Conservation (phyloP, 2,888 invertebrate species). For the Drosophila tripunctata region DNA sequence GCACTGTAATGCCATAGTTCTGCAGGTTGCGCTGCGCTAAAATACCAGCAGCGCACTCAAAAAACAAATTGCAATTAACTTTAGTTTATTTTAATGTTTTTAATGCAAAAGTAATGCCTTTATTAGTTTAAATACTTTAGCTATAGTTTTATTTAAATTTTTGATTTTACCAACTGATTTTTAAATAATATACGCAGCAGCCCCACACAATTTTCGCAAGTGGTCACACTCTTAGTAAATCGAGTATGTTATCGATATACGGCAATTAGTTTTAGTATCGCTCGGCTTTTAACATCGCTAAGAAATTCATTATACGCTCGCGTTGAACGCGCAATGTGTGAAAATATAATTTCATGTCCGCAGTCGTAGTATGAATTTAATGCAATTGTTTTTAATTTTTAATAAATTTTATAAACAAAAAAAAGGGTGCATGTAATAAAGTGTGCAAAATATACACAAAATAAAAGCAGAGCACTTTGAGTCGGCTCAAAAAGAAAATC, state of each 20-base stretch:
- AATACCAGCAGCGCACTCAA: too few relatives aligned
- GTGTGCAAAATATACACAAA: slow-evolving; percentile 1
- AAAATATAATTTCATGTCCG: slow-evolving; percentile 26
- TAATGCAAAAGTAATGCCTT: too few relatives aligned
- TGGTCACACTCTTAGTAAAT: neutral
- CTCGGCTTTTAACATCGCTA: slow-evolving; percentile 14
- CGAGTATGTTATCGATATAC: slow-evolving; percentile 1
- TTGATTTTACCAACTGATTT: too few relatives aligned
- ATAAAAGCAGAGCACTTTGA: slow-evolving; percentile 6
- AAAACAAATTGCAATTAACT: too few relatives aligned
- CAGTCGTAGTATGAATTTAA: slow-evolving; percentile 15
- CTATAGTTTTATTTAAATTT: too few relatives aligned
- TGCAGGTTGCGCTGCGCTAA: too few relatives aligned
- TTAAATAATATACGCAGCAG: too few relatives aligned
- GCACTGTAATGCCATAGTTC: too few relatives aligned
- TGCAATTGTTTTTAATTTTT: slow-evolving; percentile 19
- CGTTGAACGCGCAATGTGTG: slow-evolving; percentile 56
- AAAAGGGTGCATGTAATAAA: slow-evolving; percentile 19
- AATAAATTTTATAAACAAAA: slow-evolving; percentile 33
- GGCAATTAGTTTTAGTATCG: neutral
- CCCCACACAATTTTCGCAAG: neutral
- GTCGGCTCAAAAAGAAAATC: slow-evolving; percentile 34
- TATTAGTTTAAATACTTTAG: too few relatives aligned
- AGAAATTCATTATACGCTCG: slow-evolving; percentile 40
- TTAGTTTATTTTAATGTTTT: too few relatives aligned